Evolutionary conservation across 2,888 invertebrate species (phyloP), one percentile per base, ranked within the genome.

Genomic region (Plagiodera versicolora): DNA sequence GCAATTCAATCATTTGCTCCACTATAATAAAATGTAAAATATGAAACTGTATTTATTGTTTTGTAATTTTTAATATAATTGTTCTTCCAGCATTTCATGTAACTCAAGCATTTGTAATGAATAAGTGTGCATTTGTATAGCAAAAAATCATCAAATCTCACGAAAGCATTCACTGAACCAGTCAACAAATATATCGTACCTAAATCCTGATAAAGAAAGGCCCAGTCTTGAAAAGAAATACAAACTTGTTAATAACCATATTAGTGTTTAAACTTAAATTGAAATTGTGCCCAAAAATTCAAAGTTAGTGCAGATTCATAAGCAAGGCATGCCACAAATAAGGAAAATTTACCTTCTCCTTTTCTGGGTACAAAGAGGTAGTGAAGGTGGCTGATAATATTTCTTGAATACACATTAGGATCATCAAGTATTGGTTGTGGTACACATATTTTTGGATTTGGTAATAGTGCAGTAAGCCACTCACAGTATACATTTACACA

Each of bases 401-500:
- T 92, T 68, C 94, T 84, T 0, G 94, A 91, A 80, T 96, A 98
- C 63, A 90, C 85, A 77, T 95, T 94, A 0, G 97, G 94, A 76
- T 95, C 92, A 58, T 94, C 92, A 47, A 89, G 85, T 10, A 98
- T 89, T 0, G 97, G 95, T 68, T 87, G 86, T 0, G 98, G 98
- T 16, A 97, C 91, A 70, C 94, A 91, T 56, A 93, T 87, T 74
- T 94, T 92, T 1, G 94, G 92, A 20, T 87, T 86, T 19, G 91
- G 89, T 68, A 92, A 87, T 65, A 98, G 82, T 1, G 96, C 92
- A 0, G 93, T 90, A 67, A 98, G 82, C 98, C 98, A 98, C 75
- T 98, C 95, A 79, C 96, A 97, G 77, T 98, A 98, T 32, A 98
- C 91, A 77, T 94, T 94, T 45, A 97, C 97, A 79, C 97, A 98